Evolutionary conservation across 2,113 vertebrate genomes (phyloP).

Genomic region (Chlamydotis undulata): DNA sequence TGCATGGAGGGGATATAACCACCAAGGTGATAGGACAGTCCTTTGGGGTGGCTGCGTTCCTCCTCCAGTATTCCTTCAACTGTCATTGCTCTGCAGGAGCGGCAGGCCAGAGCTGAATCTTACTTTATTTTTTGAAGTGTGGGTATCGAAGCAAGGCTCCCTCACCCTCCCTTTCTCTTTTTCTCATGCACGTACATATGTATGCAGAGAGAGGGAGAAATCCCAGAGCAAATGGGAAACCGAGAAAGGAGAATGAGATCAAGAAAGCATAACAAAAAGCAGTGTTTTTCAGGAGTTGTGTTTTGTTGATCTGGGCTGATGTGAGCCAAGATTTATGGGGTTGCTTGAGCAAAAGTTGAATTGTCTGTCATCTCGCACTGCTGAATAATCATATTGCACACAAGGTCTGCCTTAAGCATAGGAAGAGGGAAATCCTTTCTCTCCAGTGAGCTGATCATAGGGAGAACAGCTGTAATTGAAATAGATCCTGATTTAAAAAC

Average conservation of each 20-base stretch:
- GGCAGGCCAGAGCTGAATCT: neutral
- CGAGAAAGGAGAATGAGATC: neutral
- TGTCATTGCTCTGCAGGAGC: neutral
- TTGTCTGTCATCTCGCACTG: neutral
- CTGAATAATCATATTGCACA: neutral
- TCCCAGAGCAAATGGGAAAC: neutral
- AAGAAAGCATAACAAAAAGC: neutral
- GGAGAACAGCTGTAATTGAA: conserved; percentile 13
- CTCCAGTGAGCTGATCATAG: neutral
- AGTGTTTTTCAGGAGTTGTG: rapidly evolving
- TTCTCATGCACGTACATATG: neutral
- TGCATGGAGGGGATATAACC: neutral
- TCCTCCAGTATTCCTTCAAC: neutral
- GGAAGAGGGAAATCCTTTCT: neutral
- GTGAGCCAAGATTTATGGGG: neutral
- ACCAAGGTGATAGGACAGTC: neutral
- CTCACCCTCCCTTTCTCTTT: neutral
- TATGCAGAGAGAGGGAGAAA: neutral
- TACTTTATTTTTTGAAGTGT: neutral
- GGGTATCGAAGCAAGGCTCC: neutral
- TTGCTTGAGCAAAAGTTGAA: neutral
- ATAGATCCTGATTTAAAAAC: neutral
- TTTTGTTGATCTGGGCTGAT: neutral
- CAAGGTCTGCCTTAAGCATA: neutral
- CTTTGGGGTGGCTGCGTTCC: neutral